Evolutionary conservation across 2,888 invertebrate species (phyloP).

Genomic region (Acleris laterana): DNA sequence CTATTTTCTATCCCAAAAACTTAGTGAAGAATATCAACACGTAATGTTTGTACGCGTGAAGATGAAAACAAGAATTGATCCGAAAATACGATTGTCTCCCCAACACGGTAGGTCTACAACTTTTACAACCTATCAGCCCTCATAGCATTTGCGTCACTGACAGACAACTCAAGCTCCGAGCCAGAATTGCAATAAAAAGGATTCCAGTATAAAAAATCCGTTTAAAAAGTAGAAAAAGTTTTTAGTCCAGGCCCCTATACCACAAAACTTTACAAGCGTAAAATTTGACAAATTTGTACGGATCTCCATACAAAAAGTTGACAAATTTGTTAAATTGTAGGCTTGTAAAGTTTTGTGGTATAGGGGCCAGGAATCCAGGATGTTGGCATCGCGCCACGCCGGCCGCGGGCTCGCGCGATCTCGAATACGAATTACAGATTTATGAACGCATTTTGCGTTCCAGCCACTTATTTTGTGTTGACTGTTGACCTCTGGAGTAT

Average conservation of each 20-base stretch:
- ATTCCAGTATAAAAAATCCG: slow-evolving; percentile 25
- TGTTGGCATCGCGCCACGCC: slow-evolving; percentile 29
- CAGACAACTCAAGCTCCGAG: slow-evolving; percentile 15
- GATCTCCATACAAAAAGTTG: too few species aligned
- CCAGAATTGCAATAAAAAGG: slow-evolving; percentile 25
- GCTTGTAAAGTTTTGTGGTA: too few species aligned
- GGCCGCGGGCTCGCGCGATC: slow-evolving; percentile 4
- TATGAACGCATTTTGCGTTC: slow-evolving; percentile 15
- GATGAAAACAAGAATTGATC: too few species aligned
- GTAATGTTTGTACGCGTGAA: too few species aligned
- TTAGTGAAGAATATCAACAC: too few species aligned
- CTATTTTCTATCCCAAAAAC: too few species aligned
- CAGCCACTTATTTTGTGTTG: slow-evolving; percentile 9
- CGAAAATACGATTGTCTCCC: too few species aligned
- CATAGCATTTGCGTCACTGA: slow-evolving; percentile 11
- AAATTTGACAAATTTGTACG: too few species aligned
- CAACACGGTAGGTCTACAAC: background rate
- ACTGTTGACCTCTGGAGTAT: slow-evolving; percentile 11
- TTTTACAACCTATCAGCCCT: slow-evolving; percentile 9
- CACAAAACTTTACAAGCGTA: too few species aligned
- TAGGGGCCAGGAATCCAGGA: slow-evolving; percentile 7
- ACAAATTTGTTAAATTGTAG: too few species aligned
- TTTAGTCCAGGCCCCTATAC: too few species aligned
- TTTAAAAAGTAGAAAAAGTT: slow-evolving; percentile 30
- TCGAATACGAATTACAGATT: slow-evolving; percentile 18